phyloP scores from a whole-genome alignment of 2,113 vertebrate genomes.

The Chunga burmeisteri region DNA sequence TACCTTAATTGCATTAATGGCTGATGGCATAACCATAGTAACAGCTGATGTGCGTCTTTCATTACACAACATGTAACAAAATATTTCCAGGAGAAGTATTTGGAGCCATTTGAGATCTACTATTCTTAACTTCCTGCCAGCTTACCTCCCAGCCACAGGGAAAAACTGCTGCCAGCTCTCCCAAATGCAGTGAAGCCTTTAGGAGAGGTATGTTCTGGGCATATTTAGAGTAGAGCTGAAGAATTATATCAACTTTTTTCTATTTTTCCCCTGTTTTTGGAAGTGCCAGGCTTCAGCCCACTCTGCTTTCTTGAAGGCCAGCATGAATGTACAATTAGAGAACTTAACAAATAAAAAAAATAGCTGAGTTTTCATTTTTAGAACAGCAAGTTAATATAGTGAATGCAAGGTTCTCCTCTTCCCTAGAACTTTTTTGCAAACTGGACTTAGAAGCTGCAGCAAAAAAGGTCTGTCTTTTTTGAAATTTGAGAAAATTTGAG shows the following conservation, averaged over 20 bases:
- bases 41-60: conserved; percentile 7
- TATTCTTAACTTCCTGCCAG: not conserved
- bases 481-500: no score
- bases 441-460: not conserved
- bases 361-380: not conserved
- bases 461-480: not conserved
- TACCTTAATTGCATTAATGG: conserved; percentile 44
- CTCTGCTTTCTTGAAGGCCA: conserved; percentile 72
- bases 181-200: conserved; percentile 80
- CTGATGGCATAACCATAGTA: conserved; percentile 49
- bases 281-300: not conserved
- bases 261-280: not conserved
- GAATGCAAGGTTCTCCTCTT: not conserved
- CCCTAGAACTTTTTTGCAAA: not conserved
- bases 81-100: conserved; percentile 1
- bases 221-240: conserved; percentile 38
- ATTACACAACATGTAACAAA: conserved; percentile 10
- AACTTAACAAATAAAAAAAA: conserved; percentile 25
- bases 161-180: conserved; percentile 79
- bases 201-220: conserved; percentile 73
- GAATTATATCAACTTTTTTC: not conserved
- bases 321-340: conserved; percentile 53
- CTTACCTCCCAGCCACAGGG: conserved; percentile 82
- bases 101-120: not conserved
- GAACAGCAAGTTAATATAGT: not conserved